These are phyloP conservation scores for Zingel zingel DNA, from an alignment of 2,113 vertebrate species.

Conservation along the genomic window DNA sequence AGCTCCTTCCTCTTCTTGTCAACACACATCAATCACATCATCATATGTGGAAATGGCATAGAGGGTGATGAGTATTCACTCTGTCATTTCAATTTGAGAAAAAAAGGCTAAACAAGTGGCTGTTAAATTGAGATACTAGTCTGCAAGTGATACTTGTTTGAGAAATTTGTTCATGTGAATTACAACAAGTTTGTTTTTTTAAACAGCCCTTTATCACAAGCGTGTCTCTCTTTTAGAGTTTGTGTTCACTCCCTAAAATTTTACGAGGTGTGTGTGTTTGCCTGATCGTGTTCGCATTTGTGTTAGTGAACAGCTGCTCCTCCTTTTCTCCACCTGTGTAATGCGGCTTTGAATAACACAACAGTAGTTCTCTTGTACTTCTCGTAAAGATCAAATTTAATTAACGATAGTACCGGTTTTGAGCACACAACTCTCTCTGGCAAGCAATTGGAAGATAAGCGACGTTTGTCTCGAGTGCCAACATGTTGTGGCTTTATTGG, in stretches of 20 bases:
- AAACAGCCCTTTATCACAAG: slow-evolving; percentile 24
- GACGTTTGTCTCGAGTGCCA: slow-evolving; percentile 51
- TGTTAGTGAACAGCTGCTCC: slow-evolving; percentile 59
- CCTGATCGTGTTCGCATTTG: slow-evolving; percentile 9
- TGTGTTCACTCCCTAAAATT: background rate
- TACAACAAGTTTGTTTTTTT: background rate
- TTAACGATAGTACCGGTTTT: slow-evolving; percentile 39
- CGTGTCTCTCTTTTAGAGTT: slow-evolving; percentile 15
- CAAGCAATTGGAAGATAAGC: slow-evolving; percentile 50
- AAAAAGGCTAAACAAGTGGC: background rate
- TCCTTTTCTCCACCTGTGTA: slow-evolving; percentile 54
- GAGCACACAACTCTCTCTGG: slow-evolving; percentile 29
- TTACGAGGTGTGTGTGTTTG: slow-evolving; percentile 26
- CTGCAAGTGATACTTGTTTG: background rate
- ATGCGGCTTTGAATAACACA: slow-evolving; percentile 12
- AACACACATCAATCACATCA: slow-evolving; percentile 13
- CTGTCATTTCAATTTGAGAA: background rate
- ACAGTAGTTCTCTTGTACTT: slow-evolving; percentile 61
- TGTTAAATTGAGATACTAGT: slow-evolving; percentile 8
- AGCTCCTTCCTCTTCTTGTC: slow-evolving; percentile 30
- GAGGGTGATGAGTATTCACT: slow-evolving; percentile 1
- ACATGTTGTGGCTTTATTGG: slow-evolving; percentile 45
- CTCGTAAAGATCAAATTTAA: slow-evolving; percentile 51
- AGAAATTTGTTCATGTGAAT: background rate
- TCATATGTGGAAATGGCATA: background rate